Percentiles rank a stretch among this genome's conserved stretches.
Conservation (phyloP, 2,888 invertebrate genomes). For the Mythimna lalbum region DNA sequence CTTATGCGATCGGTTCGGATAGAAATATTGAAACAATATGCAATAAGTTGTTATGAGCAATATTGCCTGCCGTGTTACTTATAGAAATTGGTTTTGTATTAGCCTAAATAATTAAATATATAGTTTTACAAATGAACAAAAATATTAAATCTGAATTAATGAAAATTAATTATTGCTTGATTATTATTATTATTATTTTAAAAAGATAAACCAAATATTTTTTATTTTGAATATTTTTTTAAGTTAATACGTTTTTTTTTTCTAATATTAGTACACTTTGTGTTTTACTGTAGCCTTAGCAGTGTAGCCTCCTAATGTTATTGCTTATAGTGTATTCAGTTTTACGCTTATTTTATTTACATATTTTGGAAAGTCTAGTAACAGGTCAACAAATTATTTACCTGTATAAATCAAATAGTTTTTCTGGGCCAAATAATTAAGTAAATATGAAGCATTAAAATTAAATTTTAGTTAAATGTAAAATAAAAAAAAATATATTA, state of each 20-base stretch:
- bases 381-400: not conserved
- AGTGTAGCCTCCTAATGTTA: not conserved
- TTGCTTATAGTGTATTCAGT: not conserved
- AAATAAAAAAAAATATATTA: too few relatives aligned
- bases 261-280: constrained; percentile 21
- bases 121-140: too few relatives aligned
- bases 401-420: not conserved
- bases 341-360: not conserved
- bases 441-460: not conserved
- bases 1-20: too few relatives aligned
- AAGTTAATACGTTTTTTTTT: too few relatives aligned
- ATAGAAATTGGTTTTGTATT: too few relatives aligned
- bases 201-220: too few relatives aligned
- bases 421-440: not conserved
- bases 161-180: too few relatives aligned
- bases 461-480: not conserved
- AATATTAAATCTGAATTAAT: too few relatives aligned
- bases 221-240: too few relatives aligned
- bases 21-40: not conserved
- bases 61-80: not conserved
- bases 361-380: not conserved
- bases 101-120: not conserved
- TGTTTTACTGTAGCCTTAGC: not conserved
- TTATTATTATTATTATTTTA: not conserved
- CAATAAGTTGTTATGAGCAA: not conserved